A percentile compares a stretch with the other conserved stretches of the same genome.
Evolutionary conservation across 2,797 vertebrate species (phyloP).

Genomic region (Crenichthys baileyi): DNA sequence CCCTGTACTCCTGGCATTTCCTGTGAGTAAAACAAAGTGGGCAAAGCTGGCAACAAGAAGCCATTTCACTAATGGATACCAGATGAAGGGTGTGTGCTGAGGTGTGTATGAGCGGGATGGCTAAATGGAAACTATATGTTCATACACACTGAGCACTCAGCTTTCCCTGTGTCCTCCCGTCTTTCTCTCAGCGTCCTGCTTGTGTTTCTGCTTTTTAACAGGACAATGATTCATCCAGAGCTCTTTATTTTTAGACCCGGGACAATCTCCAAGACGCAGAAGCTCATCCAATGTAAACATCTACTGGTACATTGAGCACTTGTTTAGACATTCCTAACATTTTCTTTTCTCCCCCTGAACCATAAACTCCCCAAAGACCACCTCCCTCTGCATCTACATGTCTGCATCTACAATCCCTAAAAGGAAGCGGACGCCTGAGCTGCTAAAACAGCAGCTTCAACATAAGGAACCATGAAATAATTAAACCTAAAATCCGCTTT

Average conservation of each 20-base stretch:
- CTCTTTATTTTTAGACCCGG: slow-evolving; percentile 73
- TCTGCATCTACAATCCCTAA: slow-evolving; percentile 30
- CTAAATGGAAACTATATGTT: slow-evolving; percentile 22
- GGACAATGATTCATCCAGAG: slow-evolving; percentile 55
- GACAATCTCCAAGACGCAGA: slow-evolving; percentile 58
- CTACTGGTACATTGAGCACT: slow-evolving; percentile 67
- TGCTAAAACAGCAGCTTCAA: slow-evolving; percentile 50
- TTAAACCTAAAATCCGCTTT: neutral
- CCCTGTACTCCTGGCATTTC: slow-evolving; percentile 80
- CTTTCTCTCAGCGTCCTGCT: slow-evolving; percentile 14
- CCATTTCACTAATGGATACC: slow-evolving; percentile 67
- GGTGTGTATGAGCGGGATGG: slow-evolving; percentile 21
- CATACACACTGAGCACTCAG: slow-evolving; percentile 26
- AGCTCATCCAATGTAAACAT: slow-evolving; percentile 79
- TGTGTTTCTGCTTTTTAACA: slow-evolving; percentile 42
- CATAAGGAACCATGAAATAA: neutral
- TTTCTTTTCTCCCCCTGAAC: slow-evolving; percentile 44
- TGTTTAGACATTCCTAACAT: slow-evolving; percentile 77
- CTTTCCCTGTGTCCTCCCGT: slow-evolving; percentile 15
- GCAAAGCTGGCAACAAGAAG: slow-evolving; percentile 68
- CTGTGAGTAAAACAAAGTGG: slow-evolving; percentile 68
- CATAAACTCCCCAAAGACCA: slow-evolving; percentile 43
- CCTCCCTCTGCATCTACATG: slow-evolving; percentile 19
- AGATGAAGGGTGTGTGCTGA: slow-evolving; percentile 59
- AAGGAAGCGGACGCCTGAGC: slow-evolving; percentile 37